Percentiles rank a stretch among this genome's conserved stretches.
These are phyloP conservation scores for Clarias magur DNA, from an alignment of 2,113 vertebrate species.

Conservation along the genomic window DNA sequence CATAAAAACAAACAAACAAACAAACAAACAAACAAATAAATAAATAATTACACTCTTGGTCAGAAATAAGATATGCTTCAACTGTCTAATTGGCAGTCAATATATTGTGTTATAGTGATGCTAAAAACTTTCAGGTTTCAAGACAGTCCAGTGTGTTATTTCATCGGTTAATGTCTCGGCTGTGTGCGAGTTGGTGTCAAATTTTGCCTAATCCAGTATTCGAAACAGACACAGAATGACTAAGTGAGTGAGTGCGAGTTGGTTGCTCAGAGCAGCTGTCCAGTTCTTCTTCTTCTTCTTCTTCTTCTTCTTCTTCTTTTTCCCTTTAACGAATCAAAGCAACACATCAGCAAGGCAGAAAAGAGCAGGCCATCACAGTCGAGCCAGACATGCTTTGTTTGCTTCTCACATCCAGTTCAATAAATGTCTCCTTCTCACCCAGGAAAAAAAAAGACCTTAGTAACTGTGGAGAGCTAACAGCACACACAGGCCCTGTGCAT, in stretches of 20 bases:
- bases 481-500: conserved; percentile 47
- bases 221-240: conserved; percentile 28
- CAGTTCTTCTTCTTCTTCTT: conserved; percentile 48
- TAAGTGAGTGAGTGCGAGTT: conserved; percentile 27
- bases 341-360: conserved; percentile 51
- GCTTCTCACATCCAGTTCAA: conserved; percentile 56
- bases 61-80: not conserved
- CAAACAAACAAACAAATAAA: too few species aligned
- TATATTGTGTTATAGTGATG: not conserved
- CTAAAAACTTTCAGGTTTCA: not conserved
- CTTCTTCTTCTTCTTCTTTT: conserved; percentile 37
- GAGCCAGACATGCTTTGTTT: conserved; percentile 57
- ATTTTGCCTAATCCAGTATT: conserved; percentile 52
- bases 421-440: conserved; percentile 55
- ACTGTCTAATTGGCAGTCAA: not conserved
- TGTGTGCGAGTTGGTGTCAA: conserved; percentile 53
- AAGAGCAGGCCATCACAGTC: conserved; percentile 39
- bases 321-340: conserved; percentile 49
- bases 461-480: conserved; percentile 38
- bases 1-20: too few species aligned
- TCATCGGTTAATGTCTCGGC: conserved; percentile 26
- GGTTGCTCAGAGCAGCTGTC: conserved; percentile 54
- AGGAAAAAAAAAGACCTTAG: conserved; percentile 45
- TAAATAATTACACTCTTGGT: too few species aligned
- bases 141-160: conserved; percentile 44